Conservation (phyloP, 2,888 invertebrate genomes). For the Ctenicera cuprea region DNA sequence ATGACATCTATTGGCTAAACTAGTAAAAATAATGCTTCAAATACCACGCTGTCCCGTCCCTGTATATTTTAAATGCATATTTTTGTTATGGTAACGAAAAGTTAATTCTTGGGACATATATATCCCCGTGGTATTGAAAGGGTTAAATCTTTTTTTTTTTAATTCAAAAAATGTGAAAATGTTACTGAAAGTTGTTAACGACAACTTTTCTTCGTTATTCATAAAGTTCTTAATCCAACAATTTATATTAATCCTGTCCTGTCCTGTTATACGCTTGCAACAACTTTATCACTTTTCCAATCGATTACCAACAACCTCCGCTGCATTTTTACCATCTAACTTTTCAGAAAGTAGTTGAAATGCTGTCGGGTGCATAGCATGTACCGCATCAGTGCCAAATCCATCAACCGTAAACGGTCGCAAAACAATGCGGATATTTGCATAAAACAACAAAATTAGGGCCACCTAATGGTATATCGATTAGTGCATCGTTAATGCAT, state of each 20-base stretch:
- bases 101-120: no score
- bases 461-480: slow-evolving; percentile 24
- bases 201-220: no score
- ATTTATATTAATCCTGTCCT: neutral
- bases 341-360: slow-evolving; percentile 2
- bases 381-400: neutral
- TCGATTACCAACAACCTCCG: neutral
- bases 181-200: no score
- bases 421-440: slow-evolving; percentile 30
- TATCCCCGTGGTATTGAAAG: no score
- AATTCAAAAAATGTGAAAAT: no score
- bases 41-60: no score
- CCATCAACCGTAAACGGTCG: neutral
- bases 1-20: no score
- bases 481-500: slow-evolving; percentile 41
- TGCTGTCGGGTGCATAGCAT: neutral
- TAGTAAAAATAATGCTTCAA: no score
- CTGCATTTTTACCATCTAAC: neutral
- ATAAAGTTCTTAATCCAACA: no score
- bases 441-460: slow-evolving; percentile 30
- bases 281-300: neutral
- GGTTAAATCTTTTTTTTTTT: no score
- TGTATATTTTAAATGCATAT: no score
- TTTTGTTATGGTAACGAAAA: no score
- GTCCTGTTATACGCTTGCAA: neutral